These are phyloP conservation scores for Clarias pachynema DNA, from an alignment of 2,797 vertebrate genomes.

Conservation along the genomic window DNA sequence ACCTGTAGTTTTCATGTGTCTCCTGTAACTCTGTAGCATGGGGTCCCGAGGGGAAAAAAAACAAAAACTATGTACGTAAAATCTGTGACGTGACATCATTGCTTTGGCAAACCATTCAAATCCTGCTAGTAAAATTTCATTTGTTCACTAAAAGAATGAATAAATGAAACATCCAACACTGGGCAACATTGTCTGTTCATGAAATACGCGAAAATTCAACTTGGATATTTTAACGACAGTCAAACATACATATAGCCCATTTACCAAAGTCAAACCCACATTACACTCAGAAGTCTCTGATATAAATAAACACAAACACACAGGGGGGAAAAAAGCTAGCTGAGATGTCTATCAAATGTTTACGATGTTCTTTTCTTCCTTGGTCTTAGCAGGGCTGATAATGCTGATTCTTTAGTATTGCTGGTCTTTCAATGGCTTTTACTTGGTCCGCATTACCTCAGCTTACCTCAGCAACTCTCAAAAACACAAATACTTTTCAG, in stretches of 20 bases:
- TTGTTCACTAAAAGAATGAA: no score
- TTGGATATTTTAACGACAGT: neutral
- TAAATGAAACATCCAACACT: neutral
- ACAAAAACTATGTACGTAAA: neutral
- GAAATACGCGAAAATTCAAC: neutral
- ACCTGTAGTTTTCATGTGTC: neutral
- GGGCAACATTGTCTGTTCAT: neutral
- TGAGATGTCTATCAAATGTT: neutral
- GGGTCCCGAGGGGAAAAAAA: neutral
- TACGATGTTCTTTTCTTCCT: neutral
- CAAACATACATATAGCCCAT: neutral
- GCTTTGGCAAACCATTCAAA: neutral
- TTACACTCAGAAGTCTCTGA: neutral
- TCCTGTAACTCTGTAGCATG: neutral
- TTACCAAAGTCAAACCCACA: neutral
- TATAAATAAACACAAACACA: neutral
- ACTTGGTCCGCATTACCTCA: neutral
- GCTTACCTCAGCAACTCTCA: neutral
- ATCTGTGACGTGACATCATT: neutral
- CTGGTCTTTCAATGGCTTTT: neutral
- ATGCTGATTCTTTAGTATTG: neutral
- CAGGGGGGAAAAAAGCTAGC: neutral
- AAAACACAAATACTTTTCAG: neutral
- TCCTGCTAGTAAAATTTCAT: neutral
- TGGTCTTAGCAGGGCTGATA: neutral